A percentile compares a stretch with the other conserved stretches of the same genome.
phyloP scores from a whole-genome alignment of 2,888 invertebrate genomes.

The Trissoscelio sp. region DNA sequence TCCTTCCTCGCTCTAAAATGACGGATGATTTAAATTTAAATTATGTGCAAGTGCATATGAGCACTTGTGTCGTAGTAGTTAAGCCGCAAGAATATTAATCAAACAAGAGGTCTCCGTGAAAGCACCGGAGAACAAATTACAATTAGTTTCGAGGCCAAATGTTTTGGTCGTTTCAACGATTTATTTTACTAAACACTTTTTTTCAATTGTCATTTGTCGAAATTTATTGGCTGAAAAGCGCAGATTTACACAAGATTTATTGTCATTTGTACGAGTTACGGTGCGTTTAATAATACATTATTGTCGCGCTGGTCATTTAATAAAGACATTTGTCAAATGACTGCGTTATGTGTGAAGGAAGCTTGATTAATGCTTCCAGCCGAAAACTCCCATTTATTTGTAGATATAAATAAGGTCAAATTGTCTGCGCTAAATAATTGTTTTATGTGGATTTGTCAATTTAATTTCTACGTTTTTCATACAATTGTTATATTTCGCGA shows the following conservation, averaged over 20 bases:
- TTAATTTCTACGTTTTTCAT: not conserved
- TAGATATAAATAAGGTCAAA: conserved; percentile 23
- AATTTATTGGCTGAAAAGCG: not conserved
- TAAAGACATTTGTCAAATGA: conserved; percentile 14
- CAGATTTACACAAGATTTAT: not conserved
- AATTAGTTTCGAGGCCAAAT: conserved; percentile 54
- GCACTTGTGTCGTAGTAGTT: conserved; percentile 67
- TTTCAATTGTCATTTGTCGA: conserved; percentile 16
- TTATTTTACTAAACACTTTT: conserved; percentile 44
- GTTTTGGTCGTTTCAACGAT: conserved; percentile 52
- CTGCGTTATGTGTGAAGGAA: not conserved
- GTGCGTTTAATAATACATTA: not conserved
- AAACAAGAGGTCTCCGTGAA: conserved; percentile 54
- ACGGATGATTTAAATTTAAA: conserved; percentile 71
- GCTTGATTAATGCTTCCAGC: conserved; percentile 12
- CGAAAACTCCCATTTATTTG: conserved; percentile 10
- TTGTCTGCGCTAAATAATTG: conserved; percentile 17
- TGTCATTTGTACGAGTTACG: not conserved
- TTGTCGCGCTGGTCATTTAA: conserved; percentile 12
- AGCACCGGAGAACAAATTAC: conserved; percentile 58
- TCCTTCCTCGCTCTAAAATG: conserved; percentile 65
- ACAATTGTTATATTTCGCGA: not conserved
- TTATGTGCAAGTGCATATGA: conserved; percentile 71
- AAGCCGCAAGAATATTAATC: conserved; percentile 67
- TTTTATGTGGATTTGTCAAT: not conserved